Conservation (phyloP, 2,888 invertebrate genomes). For the Drosophila affinis region DNA sequence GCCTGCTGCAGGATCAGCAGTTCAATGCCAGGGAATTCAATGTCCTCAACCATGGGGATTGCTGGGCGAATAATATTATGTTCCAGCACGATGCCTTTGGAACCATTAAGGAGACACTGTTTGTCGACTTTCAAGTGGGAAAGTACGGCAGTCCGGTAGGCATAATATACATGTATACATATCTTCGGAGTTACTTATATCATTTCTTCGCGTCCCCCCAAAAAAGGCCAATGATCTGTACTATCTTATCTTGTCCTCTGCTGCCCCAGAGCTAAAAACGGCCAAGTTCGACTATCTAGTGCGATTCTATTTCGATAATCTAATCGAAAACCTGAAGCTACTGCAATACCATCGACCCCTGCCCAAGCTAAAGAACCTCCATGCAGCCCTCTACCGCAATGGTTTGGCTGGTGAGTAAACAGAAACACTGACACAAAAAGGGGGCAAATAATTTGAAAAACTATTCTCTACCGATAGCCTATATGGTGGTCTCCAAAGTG, state of each 20-base stretch:
- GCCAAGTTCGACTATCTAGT: constrained; percentile 81
- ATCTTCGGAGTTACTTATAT: not conserved
- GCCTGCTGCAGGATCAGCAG: constrained; percentile 70
- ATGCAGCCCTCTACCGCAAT: constrained; percentile 74
- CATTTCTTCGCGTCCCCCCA: too few relatives aligned
- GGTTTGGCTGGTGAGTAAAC: constrained; percentile 77
- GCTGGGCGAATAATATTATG: constrained; percentile 82
- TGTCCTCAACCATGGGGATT: constrained; percentile 81
- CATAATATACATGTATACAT: fast-evolving
- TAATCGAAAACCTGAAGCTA: constrained; percentile 79
- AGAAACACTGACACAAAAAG: too few relatives aligned
- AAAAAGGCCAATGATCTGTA: constrained; percentile 75
- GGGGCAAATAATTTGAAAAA: not conserved
- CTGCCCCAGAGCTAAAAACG: constrained; percentile 72
- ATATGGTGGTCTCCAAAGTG: constrained; percentile 80
- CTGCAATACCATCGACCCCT: constrained; percentile 80
- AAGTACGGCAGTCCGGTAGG: constrained; percentile 70
- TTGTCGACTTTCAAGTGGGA: constrained; percentile 79
- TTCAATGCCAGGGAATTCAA: constrained; percentile 74
- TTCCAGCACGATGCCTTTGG: constrained; percentile 81
- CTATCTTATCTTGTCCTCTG: constrained; percentile 77
- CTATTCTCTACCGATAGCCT: constrained; percentile 58
- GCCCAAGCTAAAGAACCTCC: constrained; percentile 80
- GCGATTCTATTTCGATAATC: constrained; percentile 79
- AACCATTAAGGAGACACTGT: constrained; percentile 74